These are phyloP conservation scores for Phataginus tricuspis DNA, from an alignment of 2,797 vertebrate genomes.

Conservation along the genomic window DNA sequence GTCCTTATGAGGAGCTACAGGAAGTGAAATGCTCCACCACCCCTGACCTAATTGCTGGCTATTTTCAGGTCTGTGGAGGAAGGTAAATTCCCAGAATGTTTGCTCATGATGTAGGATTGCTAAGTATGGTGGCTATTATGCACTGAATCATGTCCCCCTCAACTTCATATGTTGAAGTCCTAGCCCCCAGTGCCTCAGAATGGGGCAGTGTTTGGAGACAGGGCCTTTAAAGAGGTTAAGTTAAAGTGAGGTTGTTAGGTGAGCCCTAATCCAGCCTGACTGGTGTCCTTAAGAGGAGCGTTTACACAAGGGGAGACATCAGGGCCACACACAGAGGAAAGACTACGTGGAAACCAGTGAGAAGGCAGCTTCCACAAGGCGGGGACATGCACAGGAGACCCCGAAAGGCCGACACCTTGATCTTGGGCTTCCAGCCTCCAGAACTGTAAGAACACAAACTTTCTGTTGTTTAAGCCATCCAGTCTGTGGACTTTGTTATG, in stretches of 20 bases:
- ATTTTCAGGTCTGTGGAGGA: not conserved
- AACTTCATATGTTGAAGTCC: not conserved
- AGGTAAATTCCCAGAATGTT: constrained; percentile 12
- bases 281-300: not conserved
- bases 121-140: not conserved
- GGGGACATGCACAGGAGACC: not conserved
- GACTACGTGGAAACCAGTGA: not conserved
- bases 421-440: not conserved
- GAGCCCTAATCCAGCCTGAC: not conserved
- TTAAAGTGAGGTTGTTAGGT: not conserved
- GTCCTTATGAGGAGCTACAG: not conserved
- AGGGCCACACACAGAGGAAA: not conserved
- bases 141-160: not conserved
- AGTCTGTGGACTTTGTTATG: not conserved
- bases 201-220: not conserved
- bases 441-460: not conserved
- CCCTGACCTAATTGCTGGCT: not conserved
- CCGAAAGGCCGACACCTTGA: not conserved
- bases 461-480: not conserved
- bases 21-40: not conserved
- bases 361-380: not conserved
- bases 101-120: not conserved
- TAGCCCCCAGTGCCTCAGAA: not conserved
- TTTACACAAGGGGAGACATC: not conserved
- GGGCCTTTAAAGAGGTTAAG: not conserved